These are phyloP conservation scores for Chionodraco myersi DNA, from an alignment of 2,113 vertebrate species.

Conservation along the genomic window DNA sequence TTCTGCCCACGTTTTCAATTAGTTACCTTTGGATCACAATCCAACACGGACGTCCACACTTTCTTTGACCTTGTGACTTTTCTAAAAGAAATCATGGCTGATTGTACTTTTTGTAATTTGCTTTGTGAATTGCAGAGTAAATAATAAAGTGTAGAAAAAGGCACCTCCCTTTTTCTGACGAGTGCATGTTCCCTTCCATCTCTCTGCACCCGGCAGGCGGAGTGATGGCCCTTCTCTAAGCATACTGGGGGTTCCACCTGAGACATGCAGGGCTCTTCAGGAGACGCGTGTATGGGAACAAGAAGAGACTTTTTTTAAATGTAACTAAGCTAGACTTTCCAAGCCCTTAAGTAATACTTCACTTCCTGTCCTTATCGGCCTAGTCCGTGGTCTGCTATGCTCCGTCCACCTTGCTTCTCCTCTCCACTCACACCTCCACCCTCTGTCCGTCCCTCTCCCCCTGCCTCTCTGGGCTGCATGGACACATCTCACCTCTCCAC, in stretches of 20 bases:
- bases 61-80: constrained; percentile 27
- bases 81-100: too few species aligned
- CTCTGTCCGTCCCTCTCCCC: constrained; percentile 43
- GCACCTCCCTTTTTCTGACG: too few species aligned
- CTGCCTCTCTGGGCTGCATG: constrained; percentile 67
- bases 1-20: constrained; percentile 24
- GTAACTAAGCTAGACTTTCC: neutral
- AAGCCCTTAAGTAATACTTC: neutral
- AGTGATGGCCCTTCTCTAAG: too few species aligned
- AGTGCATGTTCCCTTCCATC: too few species aligned
- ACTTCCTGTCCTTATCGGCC: constrained; percentile 26
- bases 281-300: too few species aligned
- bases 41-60: neutral
- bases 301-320: neutral
- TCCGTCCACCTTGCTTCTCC: constrained; percentile 30
- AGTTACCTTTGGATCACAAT: constrained; percentile 35
- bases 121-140: too few species aligned
- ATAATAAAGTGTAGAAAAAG: too few species aligned
- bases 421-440: constrained; percentile 40
- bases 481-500: constrained; percentile 85
- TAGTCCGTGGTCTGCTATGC: constrained; percentile 49
- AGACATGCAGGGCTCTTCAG: too few species aligned
- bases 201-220: too few species aligned
- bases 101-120: too few species aligned
- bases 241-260: too few species aligned